A percentile compares a stretch with the other conserved stretches of the same genome.
phyloP scores from a whole-genome alignment of 2,888 invertebrate genomes.

The Germaria angustata region DNA sequence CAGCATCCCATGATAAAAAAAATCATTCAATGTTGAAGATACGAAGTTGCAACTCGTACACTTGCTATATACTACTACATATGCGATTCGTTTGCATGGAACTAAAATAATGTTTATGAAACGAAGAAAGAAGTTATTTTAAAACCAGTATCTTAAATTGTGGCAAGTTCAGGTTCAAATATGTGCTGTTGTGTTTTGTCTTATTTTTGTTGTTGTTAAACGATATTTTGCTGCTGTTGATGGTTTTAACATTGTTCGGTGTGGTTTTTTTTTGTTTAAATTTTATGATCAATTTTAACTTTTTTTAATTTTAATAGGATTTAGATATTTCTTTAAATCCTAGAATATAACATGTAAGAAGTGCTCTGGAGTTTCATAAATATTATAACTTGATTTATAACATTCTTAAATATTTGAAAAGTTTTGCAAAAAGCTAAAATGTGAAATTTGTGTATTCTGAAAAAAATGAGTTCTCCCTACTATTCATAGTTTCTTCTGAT shows the following conservation, averaged over 20 bases:
- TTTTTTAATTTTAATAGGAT: slow-evolving; percentile 30
- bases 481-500: too few relatives aligned
- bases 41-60: slow-evolving; percentile 54
- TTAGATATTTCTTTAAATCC: background rate
- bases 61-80: slow-evolving; percentile 22
- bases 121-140: slow-evolving; percentile 26
- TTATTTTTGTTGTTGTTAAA: slow-evolving; percentile 39
- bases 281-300: slow-evolving; percentile 58
- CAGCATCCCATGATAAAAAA: slow-evolving; percentile 50
- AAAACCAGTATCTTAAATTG: slow-evolving; percentile 65
- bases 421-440: too few relatives aligned
- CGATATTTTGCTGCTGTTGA: slow-evolving; percentile 56
- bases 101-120: slow-evolving; percentile 1
- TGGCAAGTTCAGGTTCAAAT: slow-evolving; percentile 67
- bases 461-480: too few relatives aligned
- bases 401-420: too few relatives aligned
- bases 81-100: slow-evolving; percentile 33
- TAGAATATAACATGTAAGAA: too few relatives aligned
- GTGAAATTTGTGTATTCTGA: too few relatives aligned
- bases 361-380: too few relatives aligned
- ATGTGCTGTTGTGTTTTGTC: slow-evolving; percentile 41
- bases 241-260: slow-evolving; percentile 51
- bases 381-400: too few relatives aligned
- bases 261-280: slow-evolving; percentile 24
- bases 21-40: slow-evolving; percentile 23